phyloP scores from a whole-genome alignment of 2,888 invertebrate species.

The Drosophila parthenogenetica region DNA sequence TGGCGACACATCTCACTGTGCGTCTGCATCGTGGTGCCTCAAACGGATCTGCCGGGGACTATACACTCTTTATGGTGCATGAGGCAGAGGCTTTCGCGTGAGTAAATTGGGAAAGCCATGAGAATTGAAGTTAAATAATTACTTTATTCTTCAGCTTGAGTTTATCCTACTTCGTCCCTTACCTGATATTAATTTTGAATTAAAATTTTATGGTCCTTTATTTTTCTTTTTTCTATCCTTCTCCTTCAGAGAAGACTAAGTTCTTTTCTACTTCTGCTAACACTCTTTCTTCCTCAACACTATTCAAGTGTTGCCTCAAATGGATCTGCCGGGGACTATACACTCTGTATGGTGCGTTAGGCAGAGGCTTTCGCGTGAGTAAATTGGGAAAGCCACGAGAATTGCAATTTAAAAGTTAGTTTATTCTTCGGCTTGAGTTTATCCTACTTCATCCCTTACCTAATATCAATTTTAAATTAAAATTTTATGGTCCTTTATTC shows the following conservation, averaged over 20 bases:
- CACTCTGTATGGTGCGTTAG: slow-evolving; percentile 73
- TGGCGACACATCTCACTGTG: slow-evolving; percentile 54
- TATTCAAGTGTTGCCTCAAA: slow-evolving; percentile 26
- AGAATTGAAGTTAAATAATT: not conserved
- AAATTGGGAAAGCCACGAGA: not conserved
- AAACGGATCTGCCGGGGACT: slow-evolving; percentile 64
- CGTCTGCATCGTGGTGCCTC: slow-evolving; percentile 52
- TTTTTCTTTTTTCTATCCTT: too few relatives aligned
- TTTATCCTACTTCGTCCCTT: too few relatives aligned
- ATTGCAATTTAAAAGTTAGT: not conserved
- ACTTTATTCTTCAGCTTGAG: too few relatives aligned
- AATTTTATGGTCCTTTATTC: too few relatives aligned
- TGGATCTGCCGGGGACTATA: slow-evolving; percentile 68
- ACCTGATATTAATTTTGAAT: too few relatives aligned
- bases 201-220: too few relatives aligned
- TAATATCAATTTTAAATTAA: too few relatives aligned
- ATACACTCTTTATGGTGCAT: slow-evolving; percentile 76
- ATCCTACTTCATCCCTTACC: too few relatives aligned
- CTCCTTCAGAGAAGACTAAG: too few relatives aligned
- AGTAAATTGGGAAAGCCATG: slow-evolving; percentile 21
- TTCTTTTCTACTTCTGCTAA: not conserved
- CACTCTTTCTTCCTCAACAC: not conserved
- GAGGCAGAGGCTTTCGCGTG: slow-evolving; percentile 61
- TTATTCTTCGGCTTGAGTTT: too few relatives aligned
- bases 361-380: slow-evolving; percentile 66